Evolutionary conservation across 2,888 invertebrate species (phyloP).

Genomic region (Ophion slaviceki): DNA sequence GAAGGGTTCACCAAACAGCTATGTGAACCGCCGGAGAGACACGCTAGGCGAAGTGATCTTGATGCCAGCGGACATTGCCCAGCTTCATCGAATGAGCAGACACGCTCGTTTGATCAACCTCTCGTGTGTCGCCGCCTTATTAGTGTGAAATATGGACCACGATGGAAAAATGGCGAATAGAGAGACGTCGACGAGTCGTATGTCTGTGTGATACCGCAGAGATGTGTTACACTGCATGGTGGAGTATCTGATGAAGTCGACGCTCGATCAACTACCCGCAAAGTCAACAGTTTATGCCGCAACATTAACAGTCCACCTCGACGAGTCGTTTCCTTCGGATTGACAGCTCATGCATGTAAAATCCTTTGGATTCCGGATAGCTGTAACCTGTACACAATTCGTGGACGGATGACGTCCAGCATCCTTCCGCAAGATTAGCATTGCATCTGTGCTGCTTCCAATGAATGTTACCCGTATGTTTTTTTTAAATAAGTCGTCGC

Average conservation of each 20-base stretch:
- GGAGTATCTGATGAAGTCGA: background rate
- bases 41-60: background rate
- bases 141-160: slow-evolving; percentile 15
- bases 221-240: background rate
- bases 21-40: slow-evolving; percentile 10
- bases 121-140: slow-evolving; percentile 34
- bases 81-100: slow-evolving; percentile 1
- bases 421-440: too few relatives aligned
- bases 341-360: too few relatives aligned
- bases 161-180: background rate
- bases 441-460: too few relatives aligned
- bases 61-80: slow-evolving; percentile 15
- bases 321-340: background rate
- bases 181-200: background rate
- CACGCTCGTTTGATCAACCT: slow-evolving; percentile 45
- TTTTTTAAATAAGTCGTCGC: too few relatives aligned
- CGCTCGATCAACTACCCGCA: background rate
- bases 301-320: background rate
- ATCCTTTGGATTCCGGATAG: too few relatives aligned
- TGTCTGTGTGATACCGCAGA: background rate
- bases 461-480: too few relatives aligned
- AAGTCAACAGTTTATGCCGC: slow-evolving; percentile 1
- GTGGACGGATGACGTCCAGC: too few relatives aligned
- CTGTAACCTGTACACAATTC: too few relatives aligned
- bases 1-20: slow-evolving; percentile 25